Evolutionary conservation across 2,113 vertebrate genomes (phyloP).

Genomic region (Odobenus rosmarus): DNA sequence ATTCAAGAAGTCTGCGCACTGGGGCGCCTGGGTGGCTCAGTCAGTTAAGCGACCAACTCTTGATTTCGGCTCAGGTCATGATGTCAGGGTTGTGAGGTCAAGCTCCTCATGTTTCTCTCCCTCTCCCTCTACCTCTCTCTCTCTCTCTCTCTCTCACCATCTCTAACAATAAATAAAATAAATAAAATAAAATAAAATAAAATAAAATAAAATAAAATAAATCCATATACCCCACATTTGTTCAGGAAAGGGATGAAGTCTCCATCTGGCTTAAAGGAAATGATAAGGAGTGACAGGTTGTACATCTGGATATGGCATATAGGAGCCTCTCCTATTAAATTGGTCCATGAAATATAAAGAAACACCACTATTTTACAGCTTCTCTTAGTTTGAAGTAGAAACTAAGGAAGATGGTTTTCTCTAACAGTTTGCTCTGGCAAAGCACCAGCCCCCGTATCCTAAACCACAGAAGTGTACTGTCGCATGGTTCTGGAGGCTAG

Average conservation of each 20-base stretch:
- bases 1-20: fast-evolving
- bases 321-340: neutral
- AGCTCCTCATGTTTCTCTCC: neutral
- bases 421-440: fast-evolving
- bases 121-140: too few species aligned
- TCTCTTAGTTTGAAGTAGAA: fast-evolving
- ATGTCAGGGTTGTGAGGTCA: neutral
- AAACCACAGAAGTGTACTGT: neutral
- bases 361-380: too few species aligned
- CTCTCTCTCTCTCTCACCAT: too few species aligned
- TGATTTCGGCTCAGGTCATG: neutral
- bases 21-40: neutral
- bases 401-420: neutral
- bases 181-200: neutral
- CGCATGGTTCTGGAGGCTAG: fast-evolving
- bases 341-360: fast-evolving
- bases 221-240: fast-evolving
- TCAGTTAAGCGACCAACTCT: neutral
- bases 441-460: fast-evolving
- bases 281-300: fast-evolving
- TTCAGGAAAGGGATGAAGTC: neutral
- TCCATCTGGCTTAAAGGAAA: neutral
- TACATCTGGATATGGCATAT: fast-evolving
- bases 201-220: neutral
- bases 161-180: too few species aligned